Evolutionary conservation across 2,113 vertebrate genomes (phyloP).

Genomic region (Platysternon megacephalum): DNA sequence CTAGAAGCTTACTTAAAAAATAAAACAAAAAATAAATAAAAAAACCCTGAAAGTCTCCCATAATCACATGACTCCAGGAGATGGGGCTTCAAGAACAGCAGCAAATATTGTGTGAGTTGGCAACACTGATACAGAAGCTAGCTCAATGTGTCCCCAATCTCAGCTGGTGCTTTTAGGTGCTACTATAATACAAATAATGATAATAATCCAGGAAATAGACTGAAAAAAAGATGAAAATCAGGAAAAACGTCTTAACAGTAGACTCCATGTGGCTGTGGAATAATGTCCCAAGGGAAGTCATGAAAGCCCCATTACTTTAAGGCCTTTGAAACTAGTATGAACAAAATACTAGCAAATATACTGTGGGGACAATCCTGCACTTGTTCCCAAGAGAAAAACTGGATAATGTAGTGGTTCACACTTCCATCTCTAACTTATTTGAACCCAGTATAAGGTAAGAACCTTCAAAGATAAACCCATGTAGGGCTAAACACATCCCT

Average conservation of each 20-base stretch:
- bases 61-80: neutral
- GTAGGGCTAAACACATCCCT: neutral
- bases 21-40: neutral
- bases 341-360: neutral
- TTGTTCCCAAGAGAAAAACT: neutral
- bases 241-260: neutral
- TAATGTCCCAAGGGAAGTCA: neutral
- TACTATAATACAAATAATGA: neutral
- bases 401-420: neutral
- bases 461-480: neutral
- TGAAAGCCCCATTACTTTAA: neutral
- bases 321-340: neutral
- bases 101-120: neutral
- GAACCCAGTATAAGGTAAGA: neutral
- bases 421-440: neutral
- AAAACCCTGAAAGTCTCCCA: neutral
- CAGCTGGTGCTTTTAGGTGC: neutral
- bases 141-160: neutral
- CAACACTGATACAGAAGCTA: neutral
- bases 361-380: neutral
- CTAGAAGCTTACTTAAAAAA: neutral
- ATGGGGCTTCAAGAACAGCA: neutral
- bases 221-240: neutral
- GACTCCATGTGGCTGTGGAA: neutral
- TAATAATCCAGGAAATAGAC: neutral